Conservation (phyloP, 2,888 invertebrate genomes). For the Willowsia nigromaculata region DNA sequence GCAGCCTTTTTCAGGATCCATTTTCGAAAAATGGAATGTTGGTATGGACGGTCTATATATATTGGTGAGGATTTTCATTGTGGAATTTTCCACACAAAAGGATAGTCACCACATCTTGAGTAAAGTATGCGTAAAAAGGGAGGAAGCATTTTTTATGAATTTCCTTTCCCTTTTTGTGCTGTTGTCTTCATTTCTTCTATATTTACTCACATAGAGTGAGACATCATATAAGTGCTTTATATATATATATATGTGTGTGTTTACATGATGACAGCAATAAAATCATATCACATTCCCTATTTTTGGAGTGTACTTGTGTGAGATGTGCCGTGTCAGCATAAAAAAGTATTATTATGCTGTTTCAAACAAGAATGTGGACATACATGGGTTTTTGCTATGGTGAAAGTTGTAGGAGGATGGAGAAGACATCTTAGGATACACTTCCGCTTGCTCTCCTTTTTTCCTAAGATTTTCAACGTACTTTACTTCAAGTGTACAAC, state of each 20-base stretch:
- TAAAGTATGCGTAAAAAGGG: not conserved
- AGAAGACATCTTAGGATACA: not conserved
- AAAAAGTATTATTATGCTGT: not conserved
- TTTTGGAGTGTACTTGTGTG: not conserved
- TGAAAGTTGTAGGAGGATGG: no score
- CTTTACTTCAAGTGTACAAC: not conserved
- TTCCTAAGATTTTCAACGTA: not conserved
- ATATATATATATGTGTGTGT: not conserved
- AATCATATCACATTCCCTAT: not conserved
- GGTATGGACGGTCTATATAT: no score
- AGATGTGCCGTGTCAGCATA: slow-evolving; percentile 2
- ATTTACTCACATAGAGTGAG: not conserved
- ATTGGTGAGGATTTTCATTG: no score
- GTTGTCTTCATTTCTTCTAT: not conserved
- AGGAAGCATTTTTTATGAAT: not conserved
- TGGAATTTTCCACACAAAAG: not conserved
- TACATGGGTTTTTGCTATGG: no score
- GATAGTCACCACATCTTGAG: not conserved
- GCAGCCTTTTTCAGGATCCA: no score
- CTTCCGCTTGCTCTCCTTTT: not conserved
- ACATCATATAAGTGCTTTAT: not conserved
- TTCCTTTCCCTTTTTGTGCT: not conserved
- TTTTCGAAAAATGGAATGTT: no score
- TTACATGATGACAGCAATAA: not conserved
- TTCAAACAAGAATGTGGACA: not conserved